Evolutionary conservation across 2,888 invertebrate genomes (phyloP), one percentile per base, ranked within the genome.

Genomic region (Ichneumoninae sp.): DNA sequence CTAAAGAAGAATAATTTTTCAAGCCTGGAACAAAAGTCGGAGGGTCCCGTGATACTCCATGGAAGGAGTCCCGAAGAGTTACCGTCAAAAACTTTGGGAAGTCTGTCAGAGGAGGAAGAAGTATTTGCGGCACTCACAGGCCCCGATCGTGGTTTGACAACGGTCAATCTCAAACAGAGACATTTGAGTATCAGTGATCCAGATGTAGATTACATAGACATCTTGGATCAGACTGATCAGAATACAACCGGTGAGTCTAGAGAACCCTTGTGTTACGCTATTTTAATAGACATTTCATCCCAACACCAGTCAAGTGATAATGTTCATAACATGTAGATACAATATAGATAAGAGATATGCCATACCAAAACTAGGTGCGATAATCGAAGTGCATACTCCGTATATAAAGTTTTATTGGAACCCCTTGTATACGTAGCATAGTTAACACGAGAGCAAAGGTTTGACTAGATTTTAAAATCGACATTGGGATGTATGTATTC

Each of bases 71-170:
- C 96, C 70, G 96, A 96, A 75, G 97, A 97, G 91, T 94, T 98
- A 88, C 97, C 97, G 0, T 95, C 95, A 88, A 95, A 94, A 81
- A 94, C 95, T 81, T 91, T 96, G 70, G 95, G 94, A 13, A 88
- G 91, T 66, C 93, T 94, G 57, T 94, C 94, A 50, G 95, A 95
- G 19, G 91, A 95, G 40, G 94, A 95, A 76, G 95, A 95, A 71
- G 94, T 97, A 74, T 94, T 96, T 79, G 96, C 97, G 10, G 96
- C 97, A 77, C 96, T 96, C 90, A 97, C 98, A 0, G 98, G 98
- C 8, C 98, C 98, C 0, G 96, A 97, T 89, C 96, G 96, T 81
- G 98, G 98, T 0, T 94, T 98, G 3, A 96, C 96, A 0, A 96
- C 96, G 69, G 96, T 97, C 33, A 96, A 96, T 92, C 94, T 96